Base-by-base conservation (phyloP, 2,113 vertebrate species). In the Sula dactylatra region DNA sequence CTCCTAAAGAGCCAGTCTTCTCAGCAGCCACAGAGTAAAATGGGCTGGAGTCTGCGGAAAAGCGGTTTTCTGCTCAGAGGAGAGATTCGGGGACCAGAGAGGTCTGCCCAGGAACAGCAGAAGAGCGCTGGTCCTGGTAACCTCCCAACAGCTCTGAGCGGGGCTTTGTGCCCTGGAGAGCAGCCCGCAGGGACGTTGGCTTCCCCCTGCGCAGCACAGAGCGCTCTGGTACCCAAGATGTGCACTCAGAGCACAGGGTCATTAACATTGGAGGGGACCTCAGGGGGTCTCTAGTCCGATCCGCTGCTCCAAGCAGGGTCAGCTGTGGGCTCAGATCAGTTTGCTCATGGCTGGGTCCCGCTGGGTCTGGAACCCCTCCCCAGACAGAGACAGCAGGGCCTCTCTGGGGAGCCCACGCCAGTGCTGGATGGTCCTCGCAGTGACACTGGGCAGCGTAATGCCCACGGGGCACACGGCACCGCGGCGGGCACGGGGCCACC, bases 91-190 rank as follows among this genome's bases (percentile, higher is more conserved):
- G 62, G 42, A 9, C 9, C 16, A 2, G 21, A 16, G 27, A 6
- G 16, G 10, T 15, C 22, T 40, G 32, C 13, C 5, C 34, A 4
- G 76, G 12, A 44, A 12, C 42, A 42, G 52, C 56, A 24, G 44
- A 0, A 8, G 10, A 27, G n/a, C 21, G 3, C 10, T 6, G 10
- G 19, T 17, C 31, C n/a, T 0, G 2, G 59, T 3, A 2, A 19
- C 36, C 1, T 2, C 5, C 2, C 13, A 3, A 8, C 0, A 4
- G 12, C 38, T 1, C 2, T 2, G 12, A 4, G 42, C 12, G 70
- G 50, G 26, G 26, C 29, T 34, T 16, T 10, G 50, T 47, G 34
- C 25, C 36, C 66, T 8, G 2, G 17, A 12, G 36, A 32, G 44
- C 47, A 4, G 25, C 26, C 4, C 2, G 0, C 2, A 0, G 29